Conservation (phyloP, 2,797 vertebrate species). For the Erithacus rubecula region DNA sequence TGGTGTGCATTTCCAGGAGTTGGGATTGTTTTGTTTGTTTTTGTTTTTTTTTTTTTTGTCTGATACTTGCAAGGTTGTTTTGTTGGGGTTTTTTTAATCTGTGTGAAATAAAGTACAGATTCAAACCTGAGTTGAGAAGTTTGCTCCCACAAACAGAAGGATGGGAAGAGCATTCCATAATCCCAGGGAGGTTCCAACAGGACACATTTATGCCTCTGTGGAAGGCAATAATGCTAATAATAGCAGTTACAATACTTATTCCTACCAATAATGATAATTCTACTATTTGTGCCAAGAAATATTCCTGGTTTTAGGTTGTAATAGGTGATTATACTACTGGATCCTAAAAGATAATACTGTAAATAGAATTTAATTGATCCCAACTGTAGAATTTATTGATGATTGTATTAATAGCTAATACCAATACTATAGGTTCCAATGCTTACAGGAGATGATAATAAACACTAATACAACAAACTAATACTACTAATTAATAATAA, state of each 20-base stretch:
- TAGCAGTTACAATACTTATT: background rate
- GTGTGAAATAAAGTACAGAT: background rate
- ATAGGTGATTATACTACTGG: background rate
- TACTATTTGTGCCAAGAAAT: background rate
- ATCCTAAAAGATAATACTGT: background rate
- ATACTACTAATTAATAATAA: background rate
- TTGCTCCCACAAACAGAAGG: background rate
- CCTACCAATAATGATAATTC: background rate
- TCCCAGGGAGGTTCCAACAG: background rate
- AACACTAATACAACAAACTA: background rate
- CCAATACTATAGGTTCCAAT: rapidly evolving
- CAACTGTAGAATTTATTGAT: background rate
- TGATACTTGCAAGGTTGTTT: background rate
- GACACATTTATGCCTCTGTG: background rate
- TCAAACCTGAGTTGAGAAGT: background rate
- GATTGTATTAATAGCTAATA: background rate
- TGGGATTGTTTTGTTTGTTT: too few relatives aligned
- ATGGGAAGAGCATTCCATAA: background rate
- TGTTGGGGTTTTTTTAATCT: background rate
- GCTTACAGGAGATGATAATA: background rate
- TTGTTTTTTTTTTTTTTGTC: background rate
- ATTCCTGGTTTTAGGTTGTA: background rate
- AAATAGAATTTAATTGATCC: background rate
- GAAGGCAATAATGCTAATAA: background rate
- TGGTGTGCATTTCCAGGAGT: conserved; percentile 62